Base-by-base conservation (phyloP, 2,113 vertebrate species). In the Macquaria ambigua region DNA sequence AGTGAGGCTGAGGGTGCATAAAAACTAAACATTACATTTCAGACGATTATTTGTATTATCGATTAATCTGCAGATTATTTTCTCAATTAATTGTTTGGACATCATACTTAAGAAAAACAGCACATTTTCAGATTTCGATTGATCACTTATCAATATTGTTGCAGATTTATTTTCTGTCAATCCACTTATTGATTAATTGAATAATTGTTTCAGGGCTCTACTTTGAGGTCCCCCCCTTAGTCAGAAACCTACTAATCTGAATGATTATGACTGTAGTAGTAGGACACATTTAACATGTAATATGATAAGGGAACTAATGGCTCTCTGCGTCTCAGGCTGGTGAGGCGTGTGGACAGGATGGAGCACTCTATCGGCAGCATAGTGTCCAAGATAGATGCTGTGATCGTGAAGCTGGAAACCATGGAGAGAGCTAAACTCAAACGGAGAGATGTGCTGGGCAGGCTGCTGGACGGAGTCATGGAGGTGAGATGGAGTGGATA, bases 311-410 rank as follows among this genome's bases (percentile, higher is more conserved):
- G 20, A 18, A 18, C 12, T 48, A 3, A 23, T 10, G 14, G 4
- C 41, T 61, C 37, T 72, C 1, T 82, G 18, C 46, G 20, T 84
- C 7, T 21, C 93, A 99, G 98, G 1, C 94, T 99, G 56, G 98
- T 99, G 92, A 95, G 98, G 34, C 95, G 98, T 0, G 98, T 99
- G 9, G 98, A 99, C 92, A 96, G 98, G 12, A 99, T 99, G 98
- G 98, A 99, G 78, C 98, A 99, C 77, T 99, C 98, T 0, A 99
- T 99, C 0, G 98, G 98, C 85, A 99, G 98, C 68, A 99, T 99
- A 0, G 98, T 99, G 81, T 99, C 98, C 52, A 99, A 99, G 94
- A 99, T 99, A 0, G 98, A 99, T 0, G 98, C 98, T 0, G 98
- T 99, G 11, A 99, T 99, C 0, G 97, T 99, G 83, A 99, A 99